Percentiles rank a stretch among this genome's conserved stretches.
phyloP scores from a whole-genome alignment of 1,140 invertebrate species.

The Drosophila pectinifera region DNA sequence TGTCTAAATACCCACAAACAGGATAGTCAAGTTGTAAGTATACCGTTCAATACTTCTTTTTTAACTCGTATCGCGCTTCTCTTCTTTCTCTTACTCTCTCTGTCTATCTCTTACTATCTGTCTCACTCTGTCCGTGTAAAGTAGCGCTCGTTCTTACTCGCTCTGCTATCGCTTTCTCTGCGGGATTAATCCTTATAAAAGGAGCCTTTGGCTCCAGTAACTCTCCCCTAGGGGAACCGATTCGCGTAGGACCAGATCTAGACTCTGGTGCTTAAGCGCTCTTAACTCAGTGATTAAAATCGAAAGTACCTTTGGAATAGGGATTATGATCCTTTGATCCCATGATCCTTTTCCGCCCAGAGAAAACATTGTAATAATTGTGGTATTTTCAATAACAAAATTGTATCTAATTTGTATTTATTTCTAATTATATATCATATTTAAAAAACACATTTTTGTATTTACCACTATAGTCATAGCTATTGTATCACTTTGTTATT shows the following conservation, averaged over 20 bases:
- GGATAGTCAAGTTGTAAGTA: slow-evolving; percentile 84
- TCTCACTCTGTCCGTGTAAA: slow-evolving; percentile 45
- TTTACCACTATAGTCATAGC: no score
- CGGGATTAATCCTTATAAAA: slow-evolving; percentile 10
- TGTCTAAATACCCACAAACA: slow-evolving; percentile 69
- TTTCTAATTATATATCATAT: no score
- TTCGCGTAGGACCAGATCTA: slow-evolving; percentile 1
- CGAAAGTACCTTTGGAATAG: slow-evolving; percentile 18
- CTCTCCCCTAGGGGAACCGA: not conserved
- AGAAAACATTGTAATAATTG: slow-evolving; percentile 11
- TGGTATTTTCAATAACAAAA: not conserved
- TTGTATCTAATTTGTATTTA: no score
- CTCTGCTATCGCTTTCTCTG: slow-evolving; percentile 37
- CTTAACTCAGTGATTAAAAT: slow-evolving; percentile 23
- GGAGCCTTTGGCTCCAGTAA: slow-evolving; percentile 4
- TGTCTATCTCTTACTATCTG: slow-evolving; percentile 28
- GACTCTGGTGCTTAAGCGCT: slow-evolving; percentile 12
- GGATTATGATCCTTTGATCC: no score
- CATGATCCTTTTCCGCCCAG: slow-evolving; percentile 10
- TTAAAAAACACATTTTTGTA: no score
- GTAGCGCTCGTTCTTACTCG: slow-evolving; percentile 41
- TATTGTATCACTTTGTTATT: no score
- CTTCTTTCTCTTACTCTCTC: slow-evolving; percentile 48
- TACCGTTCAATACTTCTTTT: slow-evolving; percentile 66
- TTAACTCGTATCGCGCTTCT: slow-evolving; percentile 60